Evolutionary conservation across 2,888 invertebrate genomes (phyloP).

Genomic region (Portevinia maculata): DNA sequence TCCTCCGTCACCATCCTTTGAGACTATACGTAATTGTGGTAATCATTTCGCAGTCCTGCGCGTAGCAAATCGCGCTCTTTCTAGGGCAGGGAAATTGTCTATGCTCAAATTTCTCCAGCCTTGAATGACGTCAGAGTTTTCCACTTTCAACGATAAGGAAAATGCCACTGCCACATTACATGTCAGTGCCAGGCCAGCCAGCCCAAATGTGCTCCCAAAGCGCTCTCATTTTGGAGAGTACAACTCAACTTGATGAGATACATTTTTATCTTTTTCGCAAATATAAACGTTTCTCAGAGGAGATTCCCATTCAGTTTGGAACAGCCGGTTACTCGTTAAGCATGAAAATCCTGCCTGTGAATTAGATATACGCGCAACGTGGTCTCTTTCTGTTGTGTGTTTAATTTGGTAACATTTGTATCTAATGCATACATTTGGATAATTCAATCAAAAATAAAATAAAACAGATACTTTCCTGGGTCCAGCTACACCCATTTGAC

Average conservation of each 20-base stretch:
- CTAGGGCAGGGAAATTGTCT: neutral
- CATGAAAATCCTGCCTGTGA: constrained; percentile 52
- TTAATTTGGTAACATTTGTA: constrained; percentile 6
- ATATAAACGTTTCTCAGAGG: constrained; percentile 61
- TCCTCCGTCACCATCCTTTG: neutral
- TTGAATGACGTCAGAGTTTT: constrained; percentile 65
- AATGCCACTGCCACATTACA: neutral
- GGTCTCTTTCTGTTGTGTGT: constrained; percentile 44
- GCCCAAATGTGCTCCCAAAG: neutral
- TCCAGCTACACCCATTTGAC: too few species aligned
- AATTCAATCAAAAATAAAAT: neutral
- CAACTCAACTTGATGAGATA: constrained; percentile 43
- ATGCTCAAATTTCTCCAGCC: constrained; percentile 51
- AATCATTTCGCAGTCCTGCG: constrained; percentile 20
- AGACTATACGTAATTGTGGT: constrained; percentile 5
- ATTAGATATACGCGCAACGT: constrained; percentile 50
- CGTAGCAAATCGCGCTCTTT: neutral
- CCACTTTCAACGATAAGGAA: constrained; percentile 51
- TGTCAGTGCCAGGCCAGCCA: neutral
- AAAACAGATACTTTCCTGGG: too few species aligned
- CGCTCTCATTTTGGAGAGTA: constrained; percentile 41
- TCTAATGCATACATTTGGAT: constrained; percentile 16
- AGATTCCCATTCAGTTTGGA: constrained; percentile 69
- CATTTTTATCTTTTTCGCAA: constrained; percentile 64
- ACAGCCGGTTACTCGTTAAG: constrained; percentile 71